Evolutionary conservation across 2,888 invertebrate genomes (phyloP).

Genomic region (Drosophila robusta): DNA sequence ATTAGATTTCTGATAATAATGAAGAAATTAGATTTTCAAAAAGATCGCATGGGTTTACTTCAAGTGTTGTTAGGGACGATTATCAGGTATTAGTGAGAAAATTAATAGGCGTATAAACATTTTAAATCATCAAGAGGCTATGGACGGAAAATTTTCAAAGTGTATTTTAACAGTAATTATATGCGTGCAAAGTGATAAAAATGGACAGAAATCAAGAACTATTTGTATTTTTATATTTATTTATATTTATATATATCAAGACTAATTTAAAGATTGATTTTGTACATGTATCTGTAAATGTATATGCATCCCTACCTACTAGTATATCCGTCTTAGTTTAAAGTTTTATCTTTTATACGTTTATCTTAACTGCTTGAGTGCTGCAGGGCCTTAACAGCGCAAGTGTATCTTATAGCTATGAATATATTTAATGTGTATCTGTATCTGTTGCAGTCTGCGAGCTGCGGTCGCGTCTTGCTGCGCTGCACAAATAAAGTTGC

Average conservation of each 20-base stretch:
- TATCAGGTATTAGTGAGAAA: neutral
- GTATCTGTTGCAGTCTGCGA: conserved; percentile 28
- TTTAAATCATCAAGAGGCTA: neutral
- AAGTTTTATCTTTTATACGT: neutral
- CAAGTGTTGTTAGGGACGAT: neutral
- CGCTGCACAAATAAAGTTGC: conserved; percentile 63
- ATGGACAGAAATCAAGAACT: neutral
- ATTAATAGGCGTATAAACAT: neutral
- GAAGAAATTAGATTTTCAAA: conserved; percentile 14
- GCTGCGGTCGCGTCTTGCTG: conserved; percentile 56
- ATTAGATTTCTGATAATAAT: conserved; percentile 29
- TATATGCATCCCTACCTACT: too few relatives aligned
- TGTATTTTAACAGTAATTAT: neutral
- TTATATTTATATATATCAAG: too few relatives aligned
- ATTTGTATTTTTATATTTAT: too few relatives aligned
- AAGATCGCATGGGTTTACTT: neutral
- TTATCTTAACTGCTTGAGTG: neutral
- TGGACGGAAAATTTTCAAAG: neutral
- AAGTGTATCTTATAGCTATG: conserved; percentile 3
- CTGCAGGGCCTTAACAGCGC: neutral
- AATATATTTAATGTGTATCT: conserved; percentile 11
- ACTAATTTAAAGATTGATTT: too few relatives aligned
- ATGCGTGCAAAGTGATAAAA: too few relatives aligned
- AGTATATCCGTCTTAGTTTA: too few relatives aligned
- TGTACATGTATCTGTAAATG: too few relatives aligned